These are phyloP conservation scores for Melanostigma gelatinosum DNA, from an alignment of 2,113 vertebrate genomes.

Conservation along the genomic window DNA sequence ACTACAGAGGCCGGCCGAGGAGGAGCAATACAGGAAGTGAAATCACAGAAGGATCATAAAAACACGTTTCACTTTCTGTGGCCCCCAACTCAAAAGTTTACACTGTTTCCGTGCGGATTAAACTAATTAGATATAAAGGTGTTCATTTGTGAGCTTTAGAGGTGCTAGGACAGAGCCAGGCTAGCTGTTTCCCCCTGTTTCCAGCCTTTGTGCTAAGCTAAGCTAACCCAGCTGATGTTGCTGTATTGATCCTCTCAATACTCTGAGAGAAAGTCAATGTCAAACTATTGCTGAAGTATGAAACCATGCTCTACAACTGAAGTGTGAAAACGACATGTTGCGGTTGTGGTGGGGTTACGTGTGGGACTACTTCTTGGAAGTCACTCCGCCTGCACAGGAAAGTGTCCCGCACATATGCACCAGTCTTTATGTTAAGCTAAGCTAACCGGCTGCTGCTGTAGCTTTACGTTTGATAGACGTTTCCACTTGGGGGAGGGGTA, in stretches of 20 bases:
- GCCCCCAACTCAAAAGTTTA: neutral
- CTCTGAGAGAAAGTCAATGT: neutral
- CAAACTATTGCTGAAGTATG: neutral
- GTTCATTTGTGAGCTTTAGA: neutral
- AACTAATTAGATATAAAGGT: neutral
- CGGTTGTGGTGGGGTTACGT: neutral
- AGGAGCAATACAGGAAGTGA: slow-evolving; percentile 50
- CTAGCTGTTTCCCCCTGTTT: neutral
- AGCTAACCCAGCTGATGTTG: neutral
- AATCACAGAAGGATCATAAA: slow-evolving; percentile 24
- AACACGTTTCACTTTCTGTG: slow-evolving; percentile 23
- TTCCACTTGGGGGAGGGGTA: too few species aligned
- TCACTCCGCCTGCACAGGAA: too few species aligned
- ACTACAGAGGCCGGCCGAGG: neutral
- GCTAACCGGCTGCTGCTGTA: neutral
- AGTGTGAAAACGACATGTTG: neutral
- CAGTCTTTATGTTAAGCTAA: neutral
- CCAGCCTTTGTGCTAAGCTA: slow-evolving; percentile 1
- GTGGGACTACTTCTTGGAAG: too few species aligned
- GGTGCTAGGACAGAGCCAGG: neutral
- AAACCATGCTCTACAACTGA: neutral
- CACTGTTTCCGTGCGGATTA: neutral
- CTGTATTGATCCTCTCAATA: too few species aligned
- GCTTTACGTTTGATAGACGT: neutral
- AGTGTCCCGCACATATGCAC: neutral